Conservation (phyloP, 1,140 invertebrate species). For the Harlomillsia oculata region DNA sequence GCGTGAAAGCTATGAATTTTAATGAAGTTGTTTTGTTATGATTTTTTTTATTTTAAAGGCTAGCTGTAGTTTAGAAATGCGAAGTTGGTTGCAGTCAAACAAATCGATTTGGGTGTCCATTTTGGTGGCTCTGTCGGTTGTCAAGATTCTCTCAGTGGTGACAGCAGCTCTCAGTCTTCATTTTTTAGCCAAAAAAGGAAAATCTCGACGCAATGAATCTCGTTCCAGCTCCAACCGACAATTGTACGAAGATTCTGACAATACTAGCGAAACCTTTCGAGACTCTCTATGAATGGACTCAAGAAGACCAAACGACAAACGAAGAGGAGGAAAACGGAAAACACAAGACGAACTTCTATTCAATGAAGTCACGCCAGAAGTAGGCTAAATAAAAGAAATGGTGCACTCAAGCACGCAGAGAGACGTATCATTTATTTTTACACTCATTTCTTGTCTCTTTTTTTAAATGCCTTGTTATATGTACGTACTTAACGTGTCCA, state of each 20-base stretch:
- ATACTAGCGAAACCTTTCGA: slow-evolving; percentile 32
- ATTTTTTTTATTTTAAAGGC: slow-evolving; percentile 34
- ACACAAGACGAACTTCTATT: too few species aligned
- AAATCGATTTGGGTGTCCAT: slow-evolving; percentile 39
- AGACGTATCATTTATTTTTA: too few species aligned
- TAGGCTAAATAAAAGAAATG: too few species aligned
- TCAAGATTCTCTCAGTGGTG: slow-evolving; percentile 38
- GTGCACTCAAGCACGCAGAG: too few species aligned
- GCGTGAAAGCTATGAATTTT: too few species aligned
- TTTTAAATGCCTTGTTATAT: too few species aligned
- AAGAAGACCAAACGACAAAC: background rate
- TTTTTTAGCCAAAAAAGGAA: slow-evolving; percentile 28
- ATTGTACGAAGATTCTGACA: slow-evolving; percentile 34
- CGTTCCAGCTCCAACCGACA: slow-evolving; percentile 33
- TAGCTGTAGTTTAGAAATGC: slow-evolving; percentile 40
- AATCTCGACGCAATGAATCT: slow-evolving; percentile 33
- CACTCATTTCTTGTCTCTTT: too few species aligned
- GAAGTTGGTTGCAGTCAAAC: slow-evolving; percentile 40
- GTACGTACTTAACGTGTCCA: too few species aligned
- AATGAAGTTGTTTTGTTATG: slow-evolving; percentile 2
- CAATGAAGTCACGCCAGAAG: too few species aligned
- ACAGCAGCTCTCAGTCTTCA: slow-evolving; percentile 37
- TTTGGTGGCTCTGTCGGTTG: slow-evolving; percentile 37
- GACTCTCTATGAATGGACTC: slow-evolving; percentile 28
- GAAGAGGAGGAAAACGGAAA: too few species aligned